Percentiles rank a stretch among this genome's conserved stretches.
phyloP scores from a whole-genome alignment of 2,113 vertebrate species.

The Toxotes jaculatrix region DNA sequence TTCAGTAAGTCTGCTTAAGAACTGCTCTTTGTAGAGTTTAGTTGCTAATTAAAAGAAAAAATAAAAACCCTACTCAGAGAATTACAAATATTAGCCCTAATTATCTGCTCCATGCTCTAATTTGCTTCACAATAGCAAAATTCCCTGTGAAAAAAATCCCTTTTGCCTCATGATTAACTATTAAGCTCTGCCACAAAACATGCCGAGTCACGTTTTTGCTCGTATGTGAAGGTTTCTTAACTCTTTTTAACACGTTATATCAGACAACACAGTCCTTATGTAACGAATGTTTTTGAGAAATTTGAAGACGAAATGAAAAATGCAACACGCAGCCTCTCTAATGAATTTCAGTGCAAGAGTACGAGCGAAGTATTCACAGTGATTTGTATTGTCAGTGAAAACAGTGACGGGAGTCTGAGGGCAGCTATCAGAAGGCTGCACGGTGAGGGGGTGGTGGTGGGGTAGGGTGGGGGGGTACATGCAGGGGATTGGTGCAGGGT shows the following conservation, averaged over 20 bases:
- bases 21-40: constrained; percentile 28
- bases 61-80: constrained; percentile 42
- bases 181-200: constrained; percentile 3
- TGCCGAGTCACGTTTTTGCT: constrained; percentile 1
- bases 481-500: background rate
- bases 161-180: constrained; percentile 22
- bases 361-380: constrained; percentile 7
- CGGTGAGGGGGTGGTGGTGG: background rate
- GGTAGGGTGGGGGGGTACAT: background rate
- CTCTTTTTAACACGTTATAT: constrained; percentile 10
- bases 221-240: constrained; percentile 1
- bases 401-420: constrained; percentile 23
- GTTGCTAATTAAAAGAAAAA: constrained; percentile 41
- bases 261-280: constrained; percentile 4
- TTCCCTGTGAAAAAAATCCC: constrained; percentile 20
- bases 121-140: constrained; percentile 56
- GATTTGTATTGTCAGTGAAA: constrained; percentile 31
- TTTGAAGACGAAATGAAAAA: constrained; percentile 28
- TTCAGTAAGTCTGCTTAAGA: constrained; percentile 26
- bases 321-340: constrained; percentile 22
- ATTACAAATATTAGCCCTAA: constrained; percentile 62
- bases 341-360: constrained; percentile 23
- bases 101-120: constrained; percentile 48
- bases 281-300: background rate
- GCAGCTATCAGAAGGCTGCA: background rate